A percentile compares a stretch with the other conserved stretches of the same genome.
Conservation (phyloP, 2,888 invertebrate genomes). For the Pardosa pseudoannulata region DNA sequence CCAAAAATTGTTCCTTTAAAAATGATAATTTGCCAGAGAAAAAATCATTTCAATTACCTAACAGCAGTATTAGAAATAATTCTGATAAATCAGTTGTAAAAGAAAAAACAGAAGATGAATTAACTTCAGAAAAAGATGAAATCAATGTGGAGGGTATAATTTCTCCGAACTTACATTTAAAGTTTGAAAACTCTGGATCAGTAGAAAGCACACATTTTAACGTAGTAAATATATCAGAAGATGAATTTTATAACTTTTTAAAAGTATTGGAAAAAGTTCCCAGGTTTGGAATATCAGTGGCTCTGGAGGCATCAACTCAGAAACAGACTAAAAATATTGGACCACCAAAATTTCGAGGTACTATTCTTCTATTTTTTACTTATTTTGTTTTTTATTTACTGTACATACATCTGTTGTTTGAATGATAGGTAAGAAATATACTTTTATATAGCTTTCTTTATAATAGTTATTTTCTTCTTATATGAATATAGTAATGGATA, state of each 20-base stretch:
- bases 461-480: no score
- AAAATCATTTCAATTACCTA: background rate
- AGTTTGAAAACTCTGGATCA: background rate
- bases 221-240: conserved; percentile 19
- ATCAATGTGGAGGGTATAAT: background rate
- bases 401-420: no score
- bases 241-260: conserved; percentile 75
- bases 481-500: no score
- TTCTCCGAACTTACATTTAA: background rate
- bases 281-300: conserved; percentile 77
- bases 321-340: conserved; percentile 72
- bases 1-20: conserved; percentile 32
- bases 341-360: conserved; percentile 40
- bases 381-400: no score
- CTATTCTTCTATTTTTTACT: background rate
- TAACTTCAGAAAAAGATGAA: background rate
- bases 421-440: no score
- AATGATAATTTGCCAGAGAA: background rate
- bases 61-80: background rate
- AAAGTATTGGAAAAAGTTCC: conserved; percentile 76
- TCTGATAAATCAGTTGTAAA: background rate
- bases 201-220: background rate
- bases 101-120: background rate
- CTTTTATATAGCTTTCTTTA: no score
- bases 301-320: conserved; percentile 76